Evolutionary conservation across 2,113 vertebrate genomes (phyloP).

Genomic region (Circaetus cinerascens): DNA sequence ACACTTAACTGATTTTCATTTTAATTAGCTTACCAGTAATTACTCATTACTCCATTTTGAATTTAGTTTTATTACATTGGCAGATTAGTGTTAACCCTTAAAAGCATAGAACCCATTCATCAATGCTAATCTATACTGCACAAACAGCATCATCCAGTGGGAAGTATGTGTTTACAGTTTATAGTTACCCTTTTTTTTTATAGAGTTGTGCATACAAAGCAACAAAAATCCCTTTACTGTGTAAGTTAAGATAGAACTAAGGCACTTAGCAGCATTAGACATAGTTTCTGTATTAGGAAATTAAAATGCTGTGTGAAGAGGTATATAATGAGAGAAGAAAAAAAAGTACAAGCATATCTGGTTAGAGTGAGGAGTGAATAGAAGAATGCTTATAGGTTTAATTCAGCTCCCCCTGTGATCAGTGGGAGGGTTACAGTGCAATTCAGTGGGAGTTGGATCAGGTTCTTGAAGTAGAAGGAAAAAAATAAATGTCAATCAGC

Average conservation of each 20-base stretch:
- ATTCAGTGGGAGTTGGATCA: not conserved
- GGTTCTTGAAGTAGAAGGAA: not conserved
- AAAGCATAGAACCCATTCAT: not conserved
- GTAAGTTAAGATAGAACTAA: not conserved
- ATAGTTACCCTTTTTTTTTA: not conserved
- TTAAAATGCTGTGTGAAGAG: not conserved
- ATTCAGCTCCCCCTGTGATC: not conserved
- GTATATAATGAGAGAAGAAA: not conserved
- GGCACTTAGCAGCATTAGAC: not conserved
- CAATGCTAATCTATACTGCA: not conserved
- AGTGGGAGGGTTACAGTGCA: not conserved
- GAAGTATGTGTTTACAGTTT: not conserved
- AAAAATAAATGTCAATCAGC: not conserved
- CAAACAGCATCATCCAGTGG: not conserved
- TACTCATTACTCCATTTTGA: conserved; percentile 29
- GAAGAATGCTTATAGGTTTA: not conserved
- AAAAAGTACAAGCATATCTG: not conserved
- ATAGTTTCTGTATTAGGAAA: not conserved
- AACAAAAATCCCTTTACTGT: not conserved
- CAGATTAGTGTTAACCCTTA: conserved; percentile 45
- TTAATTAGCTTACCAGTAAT: conserved; percentile 59
- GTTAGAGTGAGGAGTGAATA: not conserved
- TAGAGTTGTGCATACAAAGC: not conserved
- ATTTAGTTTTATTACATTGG: conserved; percentile 32
- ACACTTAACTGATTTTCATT: conserved; percentile 55